phyloP scores from a whole-genome alignment of 2,888 invertebrate species.

The Hecatera dysodea region DNA sequence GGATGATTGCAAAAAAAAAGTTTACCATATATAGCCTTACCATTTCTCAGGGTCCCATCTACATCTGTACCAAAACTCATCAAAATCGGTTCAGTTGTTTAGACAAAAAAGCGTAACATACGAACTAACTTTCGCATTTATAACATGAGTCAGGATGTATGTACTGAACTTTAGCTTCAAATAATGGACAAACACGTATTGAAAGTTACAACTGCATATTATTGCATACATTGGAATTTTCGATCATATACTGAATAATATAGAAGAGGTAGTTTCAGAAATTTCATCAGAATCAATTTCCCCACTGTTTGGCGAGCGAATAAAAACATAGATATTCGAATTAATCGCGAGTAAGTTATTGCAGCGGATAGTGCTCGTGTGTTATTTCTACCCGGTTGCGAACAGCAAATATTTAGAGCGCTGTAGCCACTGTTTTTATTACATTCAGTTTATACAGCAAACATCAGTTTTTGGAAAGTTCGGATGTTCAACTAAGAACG shows the following conservation, averaged over 20 bases:
- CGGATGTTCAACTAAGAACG: too few species aligned
- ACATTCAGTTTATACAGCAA: background rate
- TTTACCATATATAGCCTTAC: too few species aligned
- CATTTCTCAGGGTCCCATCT: too few species aligned
- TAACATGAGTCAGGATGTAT: too few species aligned
- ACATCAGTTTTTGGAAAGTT: too few species aligned
- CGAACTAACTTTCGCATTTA: too few species aligned
- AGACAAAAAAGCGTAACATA: too few species aligned
- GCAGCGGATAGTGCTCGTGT: background rate
- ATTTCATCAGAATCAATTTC: slow-evolving; percentile 30
- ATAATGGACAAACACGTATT: too few species aligned
- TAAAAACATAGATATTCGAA: slow-evolving; percentile 14
- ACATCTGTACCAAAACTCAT: too few species aligned
- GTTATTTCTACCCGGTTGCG: background rate
- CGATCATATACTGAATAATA: background rate
- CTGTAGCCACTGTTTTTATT: too few species aligned
- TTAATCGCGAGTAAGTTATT: slow-evolving; percentile 5
- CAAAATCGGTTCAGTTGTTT: too few species aligned
- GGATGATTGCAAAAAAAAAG: too few species aligned
- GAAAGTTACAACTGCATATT: background rate
- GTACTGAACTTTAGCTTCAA: background rate
- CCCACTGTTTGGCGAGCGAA: slow-evolving; percentile 1
- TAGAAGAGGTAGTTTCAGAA: slow-evolving; percentile 14
- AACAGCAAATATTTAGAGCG: background rate
- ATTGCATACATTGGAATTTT: background rate